A percentile compares a stretch with the other conserved stretches of the same genome.
Evolutionary conservation across 2,113 vertebrate genomes (phyloP).

Genomic region (Marcusenius ussheri): DNA sequence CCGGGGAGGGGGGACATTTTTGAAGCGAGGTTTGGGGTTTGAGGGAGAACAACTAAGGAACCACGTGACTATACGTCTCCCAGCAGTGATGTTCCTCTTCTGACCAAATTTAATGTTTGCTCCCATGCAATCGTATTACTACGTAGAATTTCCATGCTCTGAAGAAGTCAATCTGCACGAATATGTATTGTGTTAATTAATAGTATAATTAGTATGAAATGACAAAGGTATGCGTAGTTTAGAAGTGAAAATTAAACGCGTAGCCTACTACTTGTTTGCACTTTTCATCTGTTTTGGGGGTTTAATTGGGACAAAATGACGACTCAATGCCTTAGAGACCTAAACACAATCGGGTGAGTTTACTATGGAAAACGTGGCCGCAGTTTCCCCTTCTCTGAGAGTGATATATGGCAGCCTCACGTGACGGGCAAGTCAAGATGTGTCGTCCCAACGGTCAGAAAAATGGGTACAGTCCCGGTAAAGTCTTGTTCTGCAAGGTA

Average conservation of each 20-base stretch:
- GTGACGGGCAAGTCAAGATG: not conserved
- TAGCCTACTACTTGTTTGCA: not conserved
- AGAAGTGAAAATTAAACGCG: not conserved
- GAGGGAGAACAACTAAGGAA: not conserved
- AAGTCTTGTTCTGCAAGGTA: not conserved
- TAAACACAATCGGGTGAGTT: not conserved
- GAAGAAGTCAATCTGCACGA: not conserved
- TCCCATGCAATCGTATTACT: not conserved
- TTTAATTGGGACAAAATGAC: not conserved
- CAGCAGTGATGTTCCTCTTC: not conserved
- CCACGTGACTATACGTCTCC: not conserved
- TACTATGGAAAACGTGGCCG: not conserved
- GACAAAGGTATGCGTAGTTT: not conserved
- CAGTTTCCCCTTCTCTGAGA: not conserved
- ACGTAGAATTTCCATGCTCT: not conserved
- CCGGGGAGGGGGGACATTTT: not conserved
- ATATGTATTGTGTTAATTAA: not conserved
- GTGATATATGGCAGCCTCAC: not conserved
- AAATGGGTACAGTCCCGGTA: not conserved
- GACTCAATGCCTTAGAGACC: not conserved
- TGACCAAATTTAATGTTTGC: not conserved
- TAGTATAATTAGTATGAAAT: not conserved
- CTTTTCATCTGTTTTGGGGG: not conserved
- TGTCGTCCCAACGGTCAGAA: not conserved
- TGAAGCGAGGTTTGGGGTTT: not conserved